These are phyloP conservation scores for Drosophila rellima DNA, from an alignment of 2,888 invertebrate genomes.

Conservation along the genomic window DNA sequence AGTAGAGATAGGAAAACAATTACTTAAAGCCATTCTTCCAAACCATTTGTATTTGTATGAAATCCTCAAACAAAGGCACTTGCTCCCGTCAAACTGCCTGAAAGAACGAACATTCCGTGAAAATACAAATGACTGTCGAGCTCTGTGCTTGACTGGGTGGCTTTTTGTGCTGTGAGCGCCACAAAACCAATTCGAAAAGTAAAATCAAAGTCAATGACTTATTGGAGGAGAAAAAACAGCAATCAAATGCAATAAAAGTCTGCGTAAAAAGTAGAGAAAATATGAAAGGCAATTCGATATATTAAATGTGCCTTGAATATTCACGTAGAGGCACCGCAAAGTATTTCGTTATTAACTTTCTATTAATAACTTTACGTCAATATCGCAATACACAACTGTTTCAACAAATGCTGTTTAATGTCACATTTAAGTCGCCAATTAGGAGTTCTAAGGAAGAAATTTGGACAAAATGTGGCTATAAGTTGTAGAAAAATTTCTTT, in stretches of 20 bases:
- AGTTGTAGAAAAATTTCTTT: too few relatives aligned
- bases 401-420: too few relatives aligned
- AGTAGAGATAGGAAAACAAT: constrained; percentile 70
- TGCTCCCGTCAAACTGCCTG: constrained; percentile 57
- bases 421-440: too few relatives aligned
- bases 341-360: not conserved
- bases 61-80: constrained; percentile 84
- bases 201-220: constrained; percentile 75
- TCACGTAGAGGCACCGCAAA: not conserved
- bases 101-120: constrained; percentile 57
- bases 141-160: constrained; percentile 46
- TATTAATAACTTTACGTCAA: not conserved
- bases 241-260: constrained; percentile 65
- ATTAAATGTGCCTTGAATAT: constrained; percentile 2
- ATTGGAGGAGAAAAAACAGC: constrained; percentile 37
- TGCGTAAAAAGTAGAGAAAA: constrained; percentile 27
- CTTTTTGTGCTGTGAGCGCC: constrained; percentile 45
- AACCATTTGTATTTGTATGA: constrained; percentile 80
- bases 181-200: constrained; percentile 65
- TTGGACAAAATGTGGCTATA: too few relatives aligned
- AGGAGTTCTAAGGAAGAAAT: too few relatives aligned
- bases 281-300: constrained; percentile 29
- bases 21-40: constrained; percentile 79
- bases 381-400: too few relatives aligned
- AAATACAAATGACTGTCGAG: constrained; percentile 51